Evolutionary conservation across 2,113 vertebrate genomes (phyloP), one percentile per base, ranked within the genome.

Genomic region (Semnornis frantzii): DNA sequence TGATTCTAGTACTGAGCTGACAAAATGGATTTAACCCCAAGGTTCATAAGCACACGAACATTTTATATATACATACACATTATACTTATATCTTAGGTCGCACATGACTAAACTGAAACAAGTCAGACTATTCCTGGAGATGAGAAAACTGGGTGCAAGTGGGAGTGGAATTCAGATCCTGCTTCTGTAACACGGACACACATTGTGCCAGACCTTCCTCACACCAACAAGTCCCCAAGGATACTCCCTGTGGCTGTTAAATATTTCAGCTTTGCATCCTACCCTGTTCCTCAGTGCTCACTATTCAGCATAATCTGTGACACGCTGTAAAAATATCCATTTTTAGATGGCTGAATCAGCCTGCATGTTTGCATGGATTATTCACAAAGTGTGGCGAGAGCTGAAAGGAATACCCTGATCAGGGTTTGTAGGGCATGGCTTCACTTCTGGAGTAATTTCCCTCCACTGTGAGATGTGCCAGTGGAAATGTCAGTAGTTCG

Each of bases 141-240:
- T 39, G 34, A 82, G 33, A 79, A 85, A 79, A 9, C 27, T 33
- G 52, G 79, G 46, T 1, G 1, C 39, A 83, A 85, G 34, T 15
- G 30, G 44, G n/a, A 54, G 12, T 21, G 14, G 69, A 92, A 88
- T 73, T 82, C 55, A 80, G 44, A 69, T 65, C 42, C 46, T 55
- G 7, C 30, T 80, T 59, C 25, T 0, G 3, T 33, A 60, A 70
- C 12, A 23, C 1, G 57, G 31, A 42, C 25, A 37, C 0, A 1
- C 82, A 8, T 21, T 28, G 16, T 62, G 48, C 19, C 50, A 78
- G 54, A 68, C 52, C 57, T 64, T 89, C 37, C 81, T 84, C 63
- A 69, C 15, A 48, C 70, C 54, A 42, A 25, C 23, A 55, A 20
- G 28, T 75, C 42, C 37, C 25, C 63, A 74, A 34, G 20, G 44